Conservation (phyloP, 2,888 invertebrate species). For the Orthonevra nobilis region DNA sequence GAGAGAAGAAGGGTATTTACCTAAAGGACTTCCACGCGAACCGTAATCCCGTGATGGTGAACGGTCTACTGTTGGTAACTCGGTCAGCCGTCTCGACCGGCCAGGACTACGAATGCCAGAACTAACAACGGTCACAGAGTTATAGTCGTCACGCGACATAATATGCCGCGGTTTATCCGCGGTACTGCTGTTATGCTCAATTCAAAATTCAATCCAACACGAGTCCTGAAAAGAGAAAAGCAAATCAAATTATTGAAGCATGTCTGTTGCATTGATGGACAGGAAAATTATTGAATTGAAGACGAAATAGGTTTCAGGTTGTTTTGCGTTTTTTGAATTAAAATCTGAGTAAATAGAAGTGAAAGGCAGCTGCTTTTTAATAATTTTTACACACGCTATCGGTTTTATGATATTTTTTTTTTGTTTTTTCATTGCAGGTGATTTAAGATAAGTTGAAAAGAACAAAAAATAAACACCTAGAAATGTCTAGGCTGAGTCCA, state of each 20-base stretch:
- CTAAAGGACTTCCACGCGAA: conserved; percentile 83
- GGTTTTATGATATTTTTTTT: no score
- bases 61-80: conserved; percentile 93
- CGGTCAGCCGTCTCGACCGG: conserved; percentile 84
- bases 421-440: no score
- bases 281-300: no score
- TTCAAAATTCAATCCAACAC: conserved; percentile 43
- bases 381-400: no score
- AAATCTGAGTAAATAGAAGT: no score
- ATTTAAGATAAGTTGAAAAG: no score
- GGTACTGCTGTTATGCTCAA: conserved; percentile 73
- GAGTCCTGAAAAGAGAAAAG: conserved; percentile 34
- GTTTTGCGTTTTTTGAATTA: no score
- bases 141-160: conserved; percentile 81
- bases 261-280: conserved; percentile 13
- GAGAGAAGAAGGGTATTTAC: conserved; percentile 77
- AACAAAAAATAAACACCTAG: no score
- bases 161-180: conserved; percentile 80
- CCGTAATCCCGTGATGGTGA: conserved; percentile 91
- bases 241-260: background rate
- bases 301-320: no score
- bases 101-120: conserved; percentile 84
- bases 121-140: conserved; percentile 83
- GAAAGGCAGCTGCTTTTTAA: no score
- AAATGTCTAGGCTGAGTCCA: no score